phyloP scores from a whole-genome alignment of 2,113 vertebrate genomes.

The Thalassarche chlororhynchos region DNA sequence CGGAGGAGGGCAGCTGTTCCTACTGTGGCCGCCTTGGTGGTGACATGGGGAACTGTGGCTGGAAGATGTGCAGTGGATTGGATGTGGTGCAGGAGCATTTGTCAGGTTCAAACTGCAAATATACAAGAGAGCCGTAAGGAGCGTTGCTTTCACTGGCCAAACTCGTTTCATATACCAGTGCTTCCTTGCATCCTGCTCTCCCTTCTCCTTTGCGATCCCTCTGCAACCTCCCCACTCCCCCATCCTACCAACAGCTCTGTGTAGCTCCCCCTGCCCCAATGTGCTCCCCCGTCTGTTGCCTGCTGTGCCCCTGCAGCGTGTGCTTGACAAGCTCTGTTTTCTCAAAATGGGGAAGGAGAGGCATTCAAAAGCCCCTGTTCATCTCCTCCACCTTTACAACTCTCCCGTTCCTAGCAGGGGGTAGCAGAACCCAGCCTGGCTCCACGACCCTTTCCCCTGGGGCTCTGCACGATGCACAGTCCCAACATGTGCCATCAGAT shows the following conservation, averaged over 20 bases:
- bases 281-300: background rate
- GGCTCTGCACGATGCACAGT: background rate
- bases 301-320: background rate
- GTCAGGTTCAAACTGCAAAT: background rate
- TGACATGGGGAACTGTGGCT: rapidly evolving
- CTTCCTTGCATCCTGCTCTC: background rate
- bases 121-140: background rate
- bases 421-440: background rate
- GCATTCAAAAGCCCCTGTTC: background rate
- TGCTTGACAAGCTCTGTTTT: background rate
- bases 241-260: background rate
- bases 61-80: background rate
- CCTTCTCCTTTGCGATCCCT: background rate
- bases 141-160: background rate
- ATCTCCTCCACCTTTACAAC: background rate
- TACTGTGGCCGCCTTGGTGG: background rate
- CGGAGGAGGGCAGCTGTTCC: background rate
- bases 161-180: rapidly evolving
- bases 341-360: background rate
- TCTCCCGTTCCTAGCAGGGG: background rate
- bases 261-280: background rate
- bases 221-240: background rate
- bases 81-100: background rate
- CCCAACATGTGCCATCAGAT: background rate
- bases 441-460: background rate